A percentile compares a stretch with the other conserved stretches of the same genome.
Evolutionary conservation across 2,113 vertebrate genomes (phyloP).

Genomic region (Brachypodius melanocephalos): DNA sequence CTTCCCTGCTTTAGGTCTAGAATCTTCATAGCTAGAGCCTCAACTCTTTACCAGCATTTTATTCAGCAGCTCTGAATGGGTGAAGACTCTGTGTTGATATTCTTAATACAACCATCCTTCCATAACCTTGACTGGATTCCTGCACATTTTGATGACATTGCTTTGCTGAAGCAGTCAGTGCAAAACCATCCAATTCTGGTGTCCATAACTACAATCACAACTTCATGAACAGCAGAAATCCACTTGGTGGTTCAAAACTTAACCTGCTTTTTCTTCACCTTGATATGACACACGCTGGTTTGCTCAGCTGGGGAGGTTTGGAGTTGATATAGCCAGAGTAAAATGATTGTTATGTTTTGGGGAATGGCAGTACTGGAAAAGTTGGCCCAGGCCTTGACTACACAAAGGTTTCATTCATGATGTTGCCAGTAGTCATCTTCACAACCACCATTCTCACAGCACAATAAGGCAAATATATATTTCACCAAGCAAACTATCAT

Average conservation of each 20-base stretch:
- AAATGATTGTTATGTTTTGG: background rate
- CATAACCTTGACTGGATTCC: rapidly evolving
- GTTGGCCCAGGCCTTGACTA: background rate
- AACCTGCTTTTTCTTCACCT: background rate
- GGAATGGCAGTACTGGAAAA: background rate
- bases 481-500: background rate
- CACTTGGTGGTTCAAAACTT: background rate
- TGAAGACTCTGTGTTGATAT: background rate
- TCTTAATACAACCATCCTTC: background rate
- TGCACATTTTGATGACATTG: background rate
- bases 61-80: background rate
- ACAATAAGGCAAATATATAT: background rate
- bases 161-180: background rate
- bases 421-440: background rate
- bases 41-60: background rate
- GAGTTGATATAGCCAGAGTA: background rate
- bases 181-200: background rate
- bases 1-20: background rate
- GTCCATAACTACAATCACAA: background rate
- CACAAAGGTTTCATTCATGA: background rate
- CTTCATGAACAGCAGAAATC: background rate
- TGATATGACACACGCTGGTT: background rate
- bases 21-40: background rate
- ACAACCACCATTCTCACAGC: background rate
- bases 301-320: background rate